Conservation (phyloP, 1,140 invertebrate species). For the Mamestra configurata region DNA sequence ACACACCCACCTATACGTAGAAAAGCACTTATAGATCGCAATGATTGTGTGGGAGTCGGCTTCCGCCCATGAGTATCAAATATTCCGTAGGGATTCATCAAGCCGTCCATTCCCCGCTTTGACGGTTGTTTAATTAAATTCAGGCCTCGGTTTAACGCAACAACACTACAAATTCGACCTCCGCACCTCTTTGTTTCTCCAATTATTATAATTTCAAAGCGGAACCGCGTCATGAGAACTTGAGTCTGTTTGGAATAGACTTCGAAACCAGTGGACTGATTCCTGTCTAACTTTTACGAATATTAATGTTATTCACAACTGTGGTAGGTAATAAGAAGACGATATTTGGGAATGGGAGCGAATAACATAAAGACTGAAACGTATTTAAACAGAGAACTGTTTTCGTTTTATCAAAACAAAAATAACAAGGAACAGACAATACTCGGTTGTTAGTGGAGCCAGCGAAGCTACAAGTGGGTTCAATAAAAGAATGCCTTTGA, state of each 20-base stretch:
- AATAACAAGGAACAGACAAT: conserved; percentile 16
- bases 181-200: conserved; percentile 19
- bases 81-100: conserved; percentile 38
- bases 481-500: conserved; percentile 35
- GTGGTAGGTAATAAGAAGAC: conserved; percentile 14
- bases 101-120: conserved; percentile 33
- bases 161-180: conserved; percentile 36
- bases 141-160: conserved; percentile 36
- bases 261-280: conserved; percentile 20
- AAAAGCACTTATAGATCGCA: conserved; percentile 15
- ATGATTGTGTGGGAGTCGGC: conserved; percentile 10
- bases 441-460: conserved; percentile 10
- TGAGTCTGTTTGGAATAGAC: not conserved
- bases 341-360: not conserved
- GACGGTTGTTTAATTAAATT: conserved; percentile 57
- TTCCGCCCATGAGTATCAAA: conserved; percentile 18
- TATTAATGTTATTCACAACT: conserved; percentile 11
- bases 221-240: conserved; percentile 3
- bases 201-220: conserved; percentile 18
- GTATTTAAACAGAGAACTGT: not conserved
- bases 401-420: conserved; percentile 1
- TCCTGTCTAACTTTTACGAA: not conserved
- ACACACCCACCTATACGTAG: not conserved
- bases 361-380: conserved; percentile 26
- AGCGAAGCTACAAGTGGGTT: conserved; percentile 13